Conservation (phyloP, 2,113 vertebrate genomes). For the Labeo rohita region DNA sequence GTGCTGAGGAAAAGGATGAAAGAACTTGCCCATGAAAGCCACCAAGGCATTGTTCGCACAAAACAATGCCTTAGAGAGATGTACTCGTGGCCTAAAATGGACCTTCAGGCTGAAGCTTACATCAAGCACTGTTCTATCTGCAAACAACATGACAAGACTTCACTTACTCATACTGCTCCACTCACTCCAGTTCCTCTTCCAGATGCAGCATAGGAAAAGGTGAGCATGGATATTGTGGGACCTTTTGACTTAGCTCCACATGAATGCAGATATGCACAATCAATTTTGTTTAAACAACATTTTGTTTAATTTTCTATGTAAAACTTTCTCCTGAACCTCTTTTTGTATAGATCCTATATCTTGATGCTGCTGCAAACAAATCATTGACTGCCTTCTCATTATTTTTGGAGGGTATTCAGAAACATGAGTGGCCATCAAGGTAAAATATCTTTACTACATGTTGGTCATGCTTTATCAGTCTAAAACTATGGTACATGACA, state of each 20-base stretch:
- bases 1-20: background rate
- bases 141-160: background rate
- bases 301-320: background rate
- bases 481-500: background rate
- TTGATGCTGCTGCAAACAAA: constrained; percentile 43
- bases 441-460: constrained; percentile 17
- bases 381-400: constrained; percentile 33
- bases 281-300: no score
- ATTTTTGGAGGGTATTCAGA: constrained; percentile 33
- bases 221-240: no score
- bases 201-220: no score
- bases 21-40: background rate
- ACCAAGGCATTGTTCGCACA: background rate
- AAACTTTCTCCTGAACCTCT: background rate
- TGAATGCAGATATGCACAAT: no score
- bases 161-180: background rate
- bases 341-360: constrained; percentile 31
- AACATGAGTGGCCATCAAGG: constrained; percentile 32
- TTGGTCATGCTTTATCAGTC: background rate
- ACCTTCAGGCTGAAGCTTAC: background rate
- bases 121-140: background rate
- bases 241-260: no score
- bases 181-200: background rate
- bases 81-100: background rate
- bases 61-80: background rate